Evolutionary conservation across 2,797 vertebrate genomes (phyloP).

Genomic region (Cynodonichthys magdalenae): DNA sequence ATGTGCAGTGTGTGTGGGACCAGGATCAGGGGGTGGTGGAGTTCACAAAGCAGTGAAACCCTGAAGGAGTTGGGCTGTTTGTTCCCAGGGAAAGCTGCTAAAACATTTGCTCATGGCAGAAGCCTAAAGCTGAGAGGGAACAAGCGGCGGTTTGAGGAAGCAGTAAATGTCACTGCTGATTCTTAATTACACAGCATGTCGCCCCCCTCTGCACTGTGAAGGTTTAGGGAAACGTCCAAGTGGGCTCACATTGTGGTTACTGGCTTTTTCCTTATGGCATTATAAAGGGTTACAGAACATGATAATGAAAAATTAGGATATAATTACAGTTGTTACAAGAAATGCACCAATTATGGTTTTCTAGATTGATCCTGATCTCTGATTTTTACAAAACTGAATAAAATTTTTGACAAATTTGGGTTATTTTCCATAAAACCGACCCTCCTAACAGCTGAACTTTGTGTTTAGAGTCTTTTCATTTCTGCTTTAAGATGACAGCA

Average conservation of each 20-base stretch:
- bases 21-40: slow-evolving; percentile 1
- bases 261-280: slow-evolving; percentile 39
- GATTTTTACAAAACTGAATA: too few relatives aligned
- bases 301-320: slow-evolving; percentile 1
- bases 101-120: slow-evolving; percentile 67
- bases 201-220: slow-evolving; percentile 27
- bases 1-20: slow-evolving; percentile 13
- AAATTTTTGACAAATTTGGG: too few relatives aligned
- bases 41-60: slow-evolving; percentile 29
- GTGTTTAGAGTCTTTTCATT: neutral
- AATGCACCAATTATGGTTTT: too few relatives aligned
- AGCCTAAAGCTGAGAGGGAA: slow-evolving; percentile 35
- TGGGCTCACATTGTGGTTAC: slow-evolving; percentile 47
- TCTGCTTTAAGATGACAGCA: slow-evolving; percentile 7
- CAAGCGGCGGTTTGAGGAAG: slow-evolving; percentile 61
- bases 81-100: slow-evolving; percentile 61
- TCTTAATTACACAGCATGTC: slow-evolving; percentile 55
- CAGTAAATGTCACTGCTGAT: slow-evolving; percentile 74
- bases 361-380: too few relatives aligned
- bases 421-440: neutral
- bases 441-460: neutral
- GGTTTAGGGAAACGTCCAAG: slow-evolving; percentile 32
- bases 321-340: neutral
- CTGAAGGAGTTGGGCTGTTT: slow-evolving; percentile 41
- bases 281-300: slow-evolving; percentile 26